A percentile compares a stretch with the other conserved stretches of the same genome.
Conservation (phyloP, 2,113 vertebrate species). For the Corydoras maculifer region DNA sequence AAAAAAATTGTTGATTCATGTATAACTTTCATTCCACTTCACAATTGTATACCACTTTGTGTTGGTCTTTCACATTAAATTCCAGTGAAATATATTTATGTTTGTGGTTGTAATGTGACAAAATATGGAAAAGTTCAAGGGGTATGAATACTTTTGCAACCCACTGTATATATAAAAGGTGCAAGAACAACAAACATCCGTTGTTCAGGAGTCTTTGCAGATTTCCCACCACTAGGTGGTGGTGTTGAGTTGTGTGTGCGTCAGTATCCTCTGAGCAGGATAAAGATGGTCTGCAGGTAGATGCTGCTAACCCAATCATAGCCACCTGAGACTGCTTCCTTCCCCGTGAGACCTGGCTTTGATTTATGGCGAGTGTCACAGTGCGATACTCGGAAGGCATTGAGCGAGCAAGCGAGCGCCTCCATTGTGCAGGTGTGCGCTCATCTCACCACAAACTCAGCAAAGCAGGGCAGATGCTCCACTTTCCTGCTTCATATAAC, state of each 20-base stretch:
- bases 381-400: not conserved
- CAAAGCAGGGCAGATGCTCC: conserved; percentile 19
- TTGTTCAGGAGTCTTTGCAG: not conserved
- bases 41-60: too few species aligned
- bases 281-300: not conserved
- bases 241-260: conserved; percentile 20
- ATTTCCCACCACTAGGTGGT: conserved; percentile 13
- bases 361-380: not conserved
- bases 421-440: conserved; percentile 17
- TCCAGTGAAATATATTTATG: too few species aligned
- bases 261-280: not conserved
- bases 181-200: not conserved
- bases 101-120: too few species aligned
- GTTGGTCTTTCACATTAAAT: too few species aligned
- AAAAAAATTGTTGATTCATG: too few species aligned
- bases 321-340: not conserved
- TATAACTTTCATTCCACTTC: too few species aligned
- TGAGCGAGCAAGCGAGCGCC: not conserved
- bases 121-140: too few species aligned
- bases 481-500: conserved; percentile 14
- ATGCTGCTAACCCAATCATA: not conserved
- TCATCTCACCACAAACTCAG: conserved; percentile 11
- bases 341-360: not conserved
- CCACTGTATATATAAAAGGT: too few species aligned
- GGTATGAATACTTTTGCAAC: too few species aligned